Conservation (phyloP, 1,140 invertebrate genomes). For the Tetramorium parvispinum region DNA sequence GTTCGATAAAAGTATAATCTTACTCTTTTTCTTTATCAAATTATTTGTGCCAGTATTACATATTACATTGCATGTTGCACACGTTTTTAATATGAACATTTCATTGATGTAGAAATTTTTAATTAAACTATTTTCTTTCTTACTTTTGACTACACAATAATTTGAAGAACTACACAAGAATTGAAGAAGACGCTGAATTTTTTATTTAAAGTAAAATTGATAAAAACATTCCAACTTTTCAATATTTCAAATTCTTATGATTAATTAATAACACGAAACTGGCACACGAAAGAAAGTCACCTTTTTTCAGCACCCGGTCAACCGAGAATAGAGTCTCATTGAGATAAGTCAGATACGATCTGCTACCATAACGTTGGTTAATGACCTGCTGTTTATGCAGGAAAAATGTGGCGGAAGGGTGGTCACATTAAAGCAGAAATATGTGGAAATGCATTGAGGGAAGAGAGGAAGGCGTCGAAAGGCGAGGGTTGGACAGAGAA, state of each 20-base stretch:
- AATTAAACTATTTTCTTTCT: neutral
- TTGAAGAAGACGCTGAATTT: neutral
- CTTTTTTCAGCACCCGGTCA: neutral
- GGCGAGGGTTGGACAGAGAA: conserved; percentile 12
- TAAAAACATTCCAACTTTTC: neutral
- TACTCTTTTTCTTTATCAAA: neutral
- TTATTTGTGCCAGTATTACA: conserved; percentile 6
- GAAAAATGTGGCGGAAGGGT: conserved; percentile 72
- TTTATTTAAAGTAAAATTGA: neutral
- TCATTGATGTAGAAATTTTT: neutral
- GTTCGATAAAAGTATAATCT: conserved; percentile 12
- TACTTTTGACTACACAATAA: neutral
- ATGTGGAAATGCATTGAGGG: conserved; percentile 25
- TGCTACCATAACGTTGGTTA: conserved; percentile 73
- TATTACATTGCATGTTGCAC: neutral
- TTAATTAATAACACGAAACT: conserved; percentile 38
- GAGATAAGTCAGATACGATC: conserved; percentile 79
- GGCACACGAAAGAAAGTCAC: conserved; percentile 33
- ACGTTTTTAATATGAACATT: neutral
- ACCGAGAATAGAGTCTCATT: conserved; percentile 55
- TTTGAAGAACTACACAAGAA: neutral
- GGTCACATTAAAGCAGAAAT: conserved; percentile 1
- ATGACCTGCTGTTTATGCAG: conserved; percentile 80
- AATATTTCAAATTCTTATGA: neutral
- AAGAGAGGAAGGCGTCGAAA: conserved; percentile 25